Base-by-base conservation (phyloP, 2,797 vertebrate species). In the Argyrosomus regius region DNA sequence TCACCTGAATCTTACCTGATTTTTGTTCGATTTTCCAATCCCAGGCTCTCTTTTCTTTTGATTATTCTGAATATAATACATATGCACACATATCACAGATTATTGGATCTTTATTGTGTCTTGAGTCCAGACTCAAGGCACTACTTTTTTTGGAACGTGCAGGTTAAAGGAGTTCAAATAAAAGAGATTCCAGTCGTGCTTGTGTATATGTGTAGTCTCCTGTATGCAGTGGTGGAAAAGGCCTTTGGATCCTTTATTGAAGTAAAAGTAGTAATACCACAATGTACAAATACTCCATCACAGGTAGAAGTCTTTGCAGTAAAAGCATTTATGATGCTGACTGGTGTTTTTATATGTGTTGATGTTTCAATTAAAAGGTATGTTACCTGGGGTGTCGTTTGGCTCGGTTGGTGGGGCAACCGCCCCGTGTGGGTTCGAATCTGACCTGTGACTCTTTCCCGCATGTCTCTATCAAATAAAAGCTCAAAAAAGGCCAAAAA, bases 81-180 rank as follows among this genome's bases (percentile, higher is more conserved):
- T 43, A 65, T 28, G 28, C 26, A 67, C 54, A 3, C 28, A 39
- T 39, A 35, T 56, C 31, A 31, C 16, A 11, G 18, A 22, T 22
- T 53, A 60, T 56, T 72, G 16, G 9, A 13, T 72, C 10, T 59
- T 68, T 53, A 60, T 56, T 72, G 16, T 5, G 16, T 72, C 18
- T 64, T 68, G 6, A 31, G 31, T 48, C 2, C 20, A 20, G 41
- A 22, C 22, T 59, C 39, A 2, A 20, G n/a, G 14, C 26, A 13
- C 3, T 41, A 1, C 13, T 49, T 46, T 66, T 63, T 66, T 48
- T 59, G 46, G 75, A 31, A 56, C 13, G 20, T 50, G 41, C 26
- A 71, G 26, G 9, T 60, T 41, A 13, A 73, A 26, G 45, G 53
- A 46, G 43, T 69, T 77, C 5, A 69, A 14, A 48, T 49, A 20